Evolutionary conservation across 2,797 vertebrate genomes (phyloP).

Genomic region (Rhabdophis nuchalis): DNA sequence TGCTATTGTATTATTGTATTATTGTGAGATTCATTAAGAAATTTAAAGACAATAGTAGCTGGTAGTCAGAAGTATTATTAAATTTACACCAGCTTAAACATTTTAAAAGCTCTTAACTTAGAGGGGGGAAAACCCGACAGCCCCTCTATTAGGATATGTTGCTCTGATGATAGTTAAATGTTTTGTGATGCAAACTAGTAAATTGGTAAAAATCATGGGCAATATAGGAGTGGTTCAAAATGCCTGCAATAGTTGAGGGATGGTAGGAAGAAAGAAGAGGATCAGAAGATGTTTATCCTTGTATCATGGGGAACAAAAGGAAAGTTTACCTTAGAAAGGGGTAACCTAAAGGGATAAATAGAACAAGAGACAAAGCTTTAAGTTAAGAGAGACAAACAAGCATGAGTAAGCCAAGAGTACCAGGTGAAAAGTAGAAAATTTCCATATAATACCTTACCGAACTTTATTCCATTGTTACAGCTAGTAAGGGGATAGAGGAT

Average conservation of each 20-base stretch:
- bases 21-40: not conserved
- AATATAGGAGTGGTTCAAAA: not conserved
- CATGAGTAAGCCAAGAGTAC: not conserved
- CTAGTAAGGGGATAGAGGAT: not conserved
- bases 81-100: not conserved
- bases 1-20: no score
- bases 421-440: not conserved
- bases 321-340: not conserved
- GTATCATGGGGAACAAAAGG: not conserved
- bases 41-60: not conserved
- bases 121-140: no score
- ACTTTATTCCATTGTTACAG: not conserved
- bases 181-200: not conserved
- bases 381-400: not conserved
- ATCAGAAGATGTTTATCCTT: not conserved
- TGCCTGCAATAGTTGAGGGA: not conserved
- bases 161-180: not conserved
- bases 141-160: not conserved
- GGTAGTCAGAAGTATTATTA: not conserved
- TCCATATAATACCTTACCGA: not conserved
- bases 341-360: not conserved
- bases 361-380: not conserved
- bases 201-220: not conserved
- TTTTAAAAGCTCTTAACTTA: not conserved
- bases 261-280: not conserved